Evolutionary conservation across 2,113 vertebrate genomes (phyloP).

Genomic region (Oxyura jamaicensis): DNA sequence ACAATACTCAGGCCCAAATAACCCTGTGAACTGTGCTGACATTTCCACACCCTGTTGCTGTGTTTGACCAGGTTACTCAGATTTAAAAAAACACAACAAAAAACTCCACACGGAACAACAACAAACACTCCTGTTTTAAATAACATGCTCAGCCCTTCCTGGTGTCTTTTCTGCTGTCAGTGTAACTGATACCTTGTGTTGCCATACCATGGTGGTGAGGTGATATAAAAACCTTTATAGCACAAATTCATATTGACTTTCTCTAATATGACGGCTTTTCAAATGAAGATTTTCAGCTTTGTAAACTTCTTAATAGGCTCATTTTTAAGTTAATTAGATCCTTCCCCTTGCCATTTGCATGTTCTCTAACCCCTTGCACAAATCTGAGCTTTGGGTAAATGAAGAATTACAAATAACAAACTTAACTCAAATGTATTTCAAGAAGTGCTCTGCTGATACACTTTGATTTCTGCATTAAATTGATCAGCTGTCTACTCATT

Average conservation of each 20-base stretch:
- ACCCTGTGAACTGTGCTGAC: slow-evolving; percentile 86
- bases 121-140: background rate
- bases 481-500: background rate
- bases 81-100: slow-evolving; percentile 52
- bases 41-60: slow-evolving; percentile 88
- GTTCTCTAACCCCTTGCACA: background rate
- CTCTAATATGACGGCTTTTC: background rate
- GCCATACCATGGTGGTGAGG: background rate
- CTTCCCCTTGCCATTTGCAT: background rate
- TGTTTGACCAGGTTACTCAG: slow-evolving; percentile 74
- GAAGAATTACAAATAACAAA: slow-evolving; percentile 10
- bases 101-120: background rate
- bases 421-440: background rate
- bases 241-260: background rate
- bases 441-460: background rate
- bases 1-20: slow-evolving; percentile 86
- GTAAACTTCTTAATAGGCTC: background rate
- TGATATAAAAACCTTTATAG: background rate
- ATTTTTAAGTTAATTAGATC: slow-evolving; percentile 22
- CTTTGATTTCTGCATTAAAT: slow-evolving; percentile 1
- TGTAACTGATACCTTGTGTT: background rate
- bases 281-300: background rate
- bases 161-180: background rate
- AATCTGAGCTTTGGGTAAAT: background rate
- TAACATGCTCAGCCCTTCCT: background rate